Conservation (phyloP, 2,797 vertebrate genomes). For the Ptychobarbus kaznakovi region DNA sequence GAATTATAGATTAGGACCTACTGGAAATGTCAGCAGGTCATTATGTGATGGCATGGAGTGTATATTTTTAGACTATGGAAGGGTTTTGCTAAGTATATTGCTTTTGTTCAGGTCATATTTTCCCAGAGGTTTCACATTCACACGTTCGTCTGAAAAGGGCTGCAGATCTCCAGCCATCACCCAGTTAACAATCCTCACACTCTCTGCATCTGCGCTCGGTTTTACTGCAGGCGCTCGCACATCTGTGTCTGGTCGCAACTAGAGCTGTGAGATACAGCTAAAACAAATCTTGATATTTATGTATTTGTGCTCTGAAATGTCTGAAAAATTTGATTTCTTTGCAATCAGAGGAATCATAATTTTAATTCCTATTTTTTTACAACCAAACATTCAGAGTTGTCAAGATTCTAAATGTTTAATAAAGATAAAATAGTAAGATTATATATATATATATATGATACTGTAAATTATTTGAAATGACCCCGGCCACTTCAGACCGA, state of each 20-base stretch:
- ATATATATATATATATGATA: no score
- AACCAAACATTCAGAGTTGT: background rate
- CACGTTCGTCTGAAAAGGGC: background rate
- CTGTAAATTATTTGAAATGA: no score
- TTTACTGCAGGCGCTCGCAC: background rate
- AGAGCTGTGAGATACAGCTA: background rate
- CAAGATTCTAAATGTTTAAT: background rate
- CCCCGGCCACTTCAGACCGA: no score
- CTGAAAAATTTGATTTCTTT: background rate
- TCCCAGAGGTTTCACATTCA: slow-evolving; percentile 4
- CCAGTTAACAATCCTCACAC: slow-evolving; percentile 35
- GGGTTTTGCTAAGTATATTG: slow-evolving; percentile 19
- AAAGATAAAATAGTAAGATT: background rate
- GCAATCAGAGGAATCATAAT: background rate
- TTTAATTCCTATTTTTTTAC: background rate
- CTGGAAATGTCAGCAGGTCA: slow-evolving; percentile 20
- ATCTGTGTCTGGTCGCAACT: background rate
- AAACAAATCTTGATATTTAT: background rate
- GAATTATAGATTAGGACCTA: slow-evolving; percentile 37
- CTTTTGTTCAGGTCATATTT: background rate
- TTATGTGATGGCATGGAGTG: slow-evolving; percentile 34
- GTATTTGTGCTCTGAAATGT: background rate
- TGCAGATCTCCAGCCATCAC: slow-evolving; percentile 9
- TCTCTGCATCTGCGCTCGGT: background rate
- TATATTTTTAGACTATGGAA: slow-evolving; percentile 37